These are phyloP conservation scores for Phasianus colchicus DNA, from an alignment of 2,113 vertebrate genomes.

Conservation along the genomic window DNA sequence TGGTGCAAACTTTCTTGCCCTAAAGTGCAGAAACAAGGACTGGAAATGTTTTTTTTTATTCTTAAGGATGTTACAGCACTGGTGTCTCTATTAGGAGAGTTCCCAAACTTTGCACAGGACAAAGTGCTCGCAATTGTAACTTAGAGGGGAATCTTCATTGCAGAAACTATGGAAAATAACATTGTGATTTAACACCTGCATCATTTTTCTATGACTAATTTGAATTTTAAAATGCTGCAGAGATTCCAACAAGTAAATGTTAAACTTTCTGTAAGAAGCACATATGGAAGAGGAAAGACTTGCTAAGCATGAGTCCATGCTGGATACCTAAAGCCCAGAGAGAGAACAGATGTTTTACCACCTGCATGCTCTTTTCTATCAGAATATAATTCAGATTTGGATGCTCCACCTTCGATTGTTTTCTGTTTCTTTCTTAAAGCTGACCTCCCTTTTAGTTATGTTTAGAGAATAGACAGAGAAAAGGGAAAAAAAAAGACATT, in stretches of 20 bases:
- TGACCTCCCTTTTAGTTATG: neutral
- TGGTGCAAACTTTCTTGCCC: neutral
- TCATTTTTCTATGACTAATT: neutral
- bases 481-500: neutral
- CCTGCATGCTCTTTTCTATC: constrained; percentile 16
- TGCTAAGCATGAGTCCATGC: constrained; percentile 16
- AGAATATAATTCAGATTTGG: constrained; percentile 43
- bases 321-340: constrained; percentile 59
- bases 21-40: neutral
- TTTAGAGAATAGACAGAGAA: neutral
- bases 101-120: neutral
- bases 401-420: neutral
- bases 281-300: constrained; percentile 1
- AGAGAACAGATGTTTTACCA: constrained; percentile 71
- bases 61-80: accelerated
- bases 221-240: neutral
- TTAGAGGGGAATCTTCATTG: neutral
- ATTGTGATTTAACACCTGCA: neutral
- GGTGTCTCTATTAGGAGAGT: neutral
- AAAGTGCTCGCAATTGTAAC: neutral
- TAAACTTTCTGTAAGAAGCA: constrained; percentile 23
- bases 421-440: neutral
- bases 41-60: neutral
- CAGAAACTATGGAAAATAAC: neutral
- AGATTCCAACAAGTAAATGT: constrained; percentile 11